Conservation (phyloP, 2,888 invertebrate genomes). For the Drosophila anomalata region DNA sequence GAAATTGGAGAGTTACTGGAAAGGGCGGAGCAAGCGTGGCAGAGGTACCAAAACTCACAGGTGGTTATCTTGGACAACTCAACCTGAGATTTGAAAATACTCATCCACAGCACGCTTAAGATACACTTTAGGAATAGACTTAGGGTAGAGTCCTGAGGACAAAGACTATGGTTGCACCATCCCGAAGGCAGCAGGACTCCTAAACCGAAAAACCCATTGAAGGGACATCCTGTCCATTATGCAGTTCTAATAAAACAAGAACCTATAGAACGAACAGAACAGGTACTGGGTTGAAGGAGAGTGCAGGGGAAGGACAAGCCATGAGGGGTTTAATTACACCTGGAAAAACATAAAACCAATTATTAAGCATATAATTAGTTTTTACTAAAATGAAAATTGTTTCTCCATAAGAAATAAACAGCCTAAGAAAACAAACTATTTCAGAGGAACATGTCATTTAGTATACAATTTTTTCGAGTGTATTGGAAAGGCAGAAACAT, state of each 20-base stretch:
- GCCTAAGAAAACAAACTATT: background rate
- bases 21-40: conserved; percentile 59
- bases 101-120: background rate
- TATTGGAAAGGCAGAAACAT: background rate
- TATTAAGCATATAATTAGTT: background rate
- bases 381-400: too few relatives aligned
- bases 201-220: conserved; percentile 35
- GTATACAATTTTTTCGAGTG: conserved; percentile 11
- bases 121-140: conserved; percentile 16
- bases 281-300: conserved; percentile 51
- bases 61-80: conserved; percentile 54
- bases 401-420: background rate
- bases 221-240: conserved; percentile 65
- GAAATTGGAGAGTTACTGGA: conserved; percentile 55
- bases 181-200: conserved; percentile 27
- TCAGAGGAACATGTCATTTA: background rate
- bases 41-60: conserved; percentile 55
- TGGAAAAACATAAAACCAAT: background rate
- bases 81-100: conserved; percentile 13
- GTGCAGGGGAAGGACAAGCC: background rate
- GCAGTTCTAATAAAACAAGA: conserved; percentile 47
- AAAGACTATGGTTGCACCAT: conserved; percentile 44
- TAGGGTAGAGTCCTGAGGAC: conserved; percentile 13
- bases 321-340: conserved; percentile 3
- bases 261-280: conserved; percentile 42